Conservation (phyloP, 2,797 vertebrate species). For the Prionace glauca region DNA sequence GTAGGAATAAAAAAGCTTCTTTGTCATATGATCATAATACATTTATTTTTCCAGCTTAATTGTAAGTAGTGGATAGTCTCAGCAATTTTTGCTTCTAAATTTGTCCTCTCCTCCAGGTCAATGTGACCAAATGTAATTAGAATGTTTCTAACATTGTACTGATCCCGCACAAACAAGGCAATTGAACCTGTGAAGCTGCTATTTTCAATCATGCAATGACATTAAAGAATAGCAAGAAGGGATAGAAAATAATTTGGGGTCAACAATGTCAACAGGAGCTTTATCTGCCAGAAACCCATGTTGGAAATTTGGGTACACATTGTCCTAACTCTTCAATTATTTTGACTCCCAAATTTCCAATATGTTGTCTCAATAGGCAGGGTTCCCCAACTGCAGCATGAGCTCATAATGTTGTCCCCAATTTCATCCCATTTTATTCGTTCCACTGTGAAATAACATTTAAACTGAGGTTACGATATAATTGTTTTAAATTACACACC, state of each 20-base stretch:
- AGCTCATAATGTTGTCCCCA: not conserved
- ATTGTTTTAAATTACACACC: conserved; percentile 1
- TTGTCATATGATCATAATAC: not conserved
- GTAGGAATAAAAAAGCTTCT: not conserved
- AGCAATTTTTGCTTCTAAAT: not conserved
- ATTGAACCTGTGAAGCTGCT: not conserved
- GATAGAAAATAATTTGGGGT: not conserved
- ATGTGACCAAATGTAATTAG: no score
- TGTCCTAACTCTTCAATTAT: not conserved
- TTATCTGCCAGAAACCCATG: not conserved
- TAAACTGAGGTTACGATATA: not conserved
- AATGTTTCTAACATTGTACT: not conserved
- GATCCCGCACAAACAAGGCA: no score
- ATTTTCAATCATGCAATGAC: not conserved
- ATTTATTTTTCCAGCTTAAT: not conserved
- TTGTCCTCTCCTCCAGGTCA: not conserved
- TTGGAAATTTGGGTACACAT: not conserved
- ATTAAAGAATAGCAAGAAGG: not conserved
- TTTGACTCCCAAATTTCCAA: not conserved
- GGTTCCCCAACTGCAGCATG: not conserved
- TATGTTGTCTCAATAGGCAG: not conserved
- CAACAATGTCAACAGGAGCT: not conserved
- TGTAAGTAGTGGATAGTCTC: not conserved
- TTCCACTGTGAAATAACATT: not conserved
- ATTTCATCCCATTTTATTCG: not conserved